phyloP scores from a whole-genome alignment of 2,113 vertebrate species.

The Mirounga angustirostris region DNA sequence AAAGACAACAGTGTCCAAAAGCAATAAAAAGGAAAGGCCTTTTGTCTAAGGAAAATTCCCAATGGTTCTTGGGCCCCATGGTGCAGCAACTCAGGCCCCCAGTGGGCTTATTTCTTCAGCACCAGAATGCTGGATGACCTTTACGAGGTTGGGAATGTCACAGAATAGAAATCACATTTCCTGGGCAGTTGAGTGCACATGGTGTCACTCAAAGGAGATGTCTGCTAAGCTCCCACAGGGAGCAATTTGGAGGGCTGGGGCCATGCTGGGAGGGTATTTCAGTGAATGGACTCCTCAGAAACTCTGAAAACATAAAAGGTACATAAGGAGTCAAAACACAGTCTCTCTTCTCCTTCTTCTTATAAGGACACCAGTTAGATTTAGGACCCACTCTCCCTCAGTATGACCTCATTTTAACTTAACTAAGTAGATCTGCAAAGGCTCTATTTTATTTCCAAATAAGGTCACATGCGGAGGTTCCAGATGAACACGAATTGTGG shows the following conservation, averaged over 20 bases:
- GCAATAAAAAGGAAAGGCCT: conserved; percentile 34
- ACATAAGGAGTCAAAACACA: conserved; percentile 14
- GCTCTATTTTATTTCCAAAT: background rate
- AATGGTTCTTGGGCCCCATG: background rate
- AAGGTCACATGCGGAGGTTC: background rate
- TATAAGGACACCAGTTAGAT: background rate
- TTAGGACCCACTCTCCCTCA: background rate
- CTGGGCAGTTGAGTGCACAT: background rate
- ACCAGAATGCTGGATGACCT: background rate
- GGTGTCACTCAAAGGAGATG: background rate
- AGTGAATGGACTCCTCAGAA: conserved; percentile 23
- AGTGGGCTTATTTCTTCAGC: background rate
- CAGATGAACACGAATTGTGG: background rate
- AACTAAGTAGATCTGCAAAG: background rate
- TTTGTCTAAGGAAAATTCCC: background rate
- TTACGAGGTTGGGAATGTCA: conserved; percentile 33
- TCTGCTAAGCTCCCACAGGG: background rate
- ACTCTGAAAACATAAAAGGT: background rate
- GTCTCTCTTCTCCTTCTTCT: background rate
- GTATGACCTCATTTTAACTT: background rate
- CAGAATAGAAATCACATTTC: background rate
- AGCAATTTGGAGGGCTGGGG: background rate
- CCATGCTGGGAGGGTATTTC: conserved; percentile 6
- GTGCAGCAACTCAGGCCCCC: background rate
- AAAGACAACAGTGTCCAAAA: conserved; percentile 34